Evolutionary conservation across 2,888 invertebrate genomes (phyloP).

Genomic region (Aspidapion aeneum): DNA sequence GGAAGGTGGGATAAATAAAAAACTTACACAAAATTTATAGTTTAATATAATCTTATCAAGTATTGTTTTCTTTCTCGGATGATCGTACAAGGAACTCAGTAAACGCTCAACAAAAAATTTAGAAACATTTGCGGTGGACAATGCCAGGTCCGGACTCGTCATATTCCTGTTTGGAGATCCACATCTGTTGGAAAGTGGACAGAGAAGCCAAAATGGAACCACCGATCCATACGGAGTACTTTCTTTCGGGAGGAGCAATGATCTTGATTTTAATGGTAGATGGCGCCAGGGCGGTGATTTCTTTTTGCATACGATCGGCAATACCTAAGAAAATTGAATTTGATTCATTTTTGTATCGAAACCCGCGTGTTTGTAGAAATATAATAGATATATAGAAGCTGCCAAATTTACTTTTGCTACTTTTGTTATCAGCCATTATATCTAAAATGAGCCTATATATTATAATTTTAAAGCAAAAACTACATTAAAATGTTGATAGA

Average conservation of each 20-base stretch:
- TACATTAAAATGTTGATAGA: too few relatives aligned
- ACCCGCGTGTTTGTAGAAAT: too few relatives aligned
- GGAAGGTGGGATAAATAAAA: too few relatives aligned
- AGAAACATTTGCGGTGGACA: slow-evolving; percentile 97
- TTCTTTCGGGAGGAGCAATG: slow-evolving; percentile 94
- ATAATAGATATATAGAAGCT: too few relatives aligned
- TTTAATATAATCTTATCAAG: too few relatives aligned
- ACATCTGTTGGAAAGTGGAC: slow-evolving; percentile 89
- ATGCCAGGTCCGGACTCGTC: slow-evolving; percentile 95
- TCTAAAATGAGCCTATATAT: too few relatives aligned
- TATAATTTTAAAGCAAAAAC: too few relatives aligned
- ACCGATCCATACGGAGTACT: slow-evolving; percentile 98
- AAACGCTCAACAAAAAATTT: slow-evolving; percentile 46
- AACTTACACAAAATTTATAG: too few relatives aligned
- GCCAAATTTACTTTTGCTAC: too few relatives aligned
- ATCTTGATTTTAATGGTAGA: slow-evolving; percentile 92
- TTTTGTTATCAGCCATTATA: neutral
- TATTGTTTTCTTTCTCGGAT: neutral
- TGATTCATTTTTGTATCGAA: neutral
- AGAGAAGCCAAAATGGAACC: slow-evolving; percentile 93
- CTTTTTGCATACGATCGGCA: slow-evolving; percentile 97
- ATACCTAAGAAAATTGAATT: slow-evolving; percentile 60
- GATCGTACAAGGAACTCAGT: neutral
- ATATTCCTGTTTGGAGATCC: slow-evolving; percentile 97
- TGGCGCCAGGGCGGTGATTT: slow-evolving; percentile 88